A percentile compares a stretch with the other conserved stretches of the same genome.
phyloP scores from a whole-genome alignment of 2,797 vertebrate genomes.

The Micrastur ruficollis region DNA sequence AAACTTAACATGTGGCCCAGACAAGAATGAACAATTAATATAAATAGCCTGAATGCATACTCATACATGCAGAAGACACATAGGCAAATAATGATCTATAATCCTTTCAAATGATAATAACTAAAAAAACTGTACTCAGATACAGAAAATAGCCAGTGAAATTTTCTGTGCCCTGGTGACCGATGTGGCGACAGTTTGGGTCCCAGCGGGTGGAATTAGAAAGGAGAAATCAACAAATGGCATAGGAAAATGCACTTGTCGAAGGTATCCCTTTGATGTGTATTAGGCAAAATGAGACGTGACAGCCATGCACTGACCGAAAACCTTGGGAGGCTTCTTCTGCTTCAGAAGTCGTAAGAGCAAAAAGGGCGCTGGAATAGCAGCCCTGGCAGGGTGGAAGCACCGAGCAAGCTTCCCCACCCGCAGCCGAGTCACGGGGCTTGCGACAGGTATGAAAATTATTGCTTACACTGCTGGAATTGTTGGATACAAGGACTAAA shows the following conservation, averaged over 20 bases:
- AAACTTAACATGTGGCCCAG: background rate
- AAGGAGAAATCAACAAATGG: conserved; percentile 35
- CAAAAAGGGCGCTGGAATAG: background rate
- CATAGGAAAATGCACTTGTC: background rate
- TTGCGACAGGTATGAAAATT: background rate
- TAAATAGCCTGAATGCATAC: background rate
- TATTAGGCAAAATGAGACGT: conserved; percentile 23
- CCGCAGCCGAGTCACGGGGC: background rate
- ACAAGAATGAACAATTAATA: background rate
- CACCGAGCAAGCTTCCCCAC: background rate
- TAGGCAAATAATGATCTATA: background rate
- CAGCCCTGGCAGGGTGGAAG: background rate
- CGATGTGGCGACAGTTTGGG: background rate
- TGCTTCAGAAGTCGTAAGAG: conserved; percentile 9
- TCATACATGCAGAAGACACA: background rate
- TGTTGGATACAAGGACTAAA: background rate
- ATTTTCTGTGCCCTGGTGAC: background rate
- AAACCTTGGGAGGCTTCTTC: conserved; percentile 24
- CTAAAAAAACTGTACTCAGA: background rate
- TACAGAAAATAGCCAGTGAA: background rate
- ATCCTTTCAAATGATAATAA: background rate
- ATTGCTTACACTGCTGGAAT: background rate
- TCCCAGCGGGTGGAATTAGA: conserved; percentile 7
- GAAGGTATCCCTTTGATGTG: background rate
- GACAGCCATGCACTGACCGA: conserved; percentile 49